Conservation (phyloP, 2,113 vertebrate genomes). For the Vimba vimba region DNA sequence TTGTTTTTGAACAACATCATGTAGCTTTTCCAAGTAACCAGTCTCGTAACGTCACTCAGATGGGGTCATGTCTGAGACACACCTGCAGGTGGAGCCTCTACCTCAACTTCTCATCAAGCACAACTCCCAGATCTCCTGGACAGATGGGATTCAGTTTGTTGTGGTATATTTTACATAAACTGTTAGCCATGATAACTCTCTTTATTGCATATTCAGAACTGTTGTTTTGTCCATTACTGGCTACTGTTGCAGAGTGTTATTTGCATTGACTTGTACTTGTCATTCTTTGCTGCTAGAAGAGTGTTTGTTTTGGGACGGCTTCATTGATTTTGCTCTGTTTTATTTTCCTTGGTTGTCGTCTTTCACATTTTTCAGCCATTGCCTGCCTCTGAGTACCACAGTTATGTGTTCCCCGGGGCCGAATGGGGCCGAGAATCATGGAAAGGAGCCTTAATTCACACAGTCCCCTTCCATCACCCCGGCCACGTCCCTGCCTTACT, state of each 20-base stretch:
- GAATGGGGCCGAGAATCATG: conserved; percentile 58
- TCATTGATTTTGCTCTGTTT: background rate
- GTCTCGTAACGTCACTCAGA: conserved; percentile 45
- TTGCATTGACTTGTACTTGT: background rate
- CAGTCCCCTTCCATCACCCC: conserved; percentile 80
- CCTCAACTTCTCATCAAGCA: conserved; percentile 64
- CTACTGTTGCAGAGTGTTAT: background rate
- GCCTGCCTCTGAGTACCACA: conserved; percentile 73
- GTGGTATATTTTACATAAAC: conserved; percentile 57
- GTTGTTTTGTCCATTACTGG: background rate
- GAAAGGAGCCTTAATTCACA: conserved; percentile 69
- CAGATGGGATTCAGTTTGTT: conserved; percentile 56
- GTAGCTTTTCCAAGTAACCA: background rate
- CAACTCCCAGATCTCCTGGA: conserved; percentile 2
- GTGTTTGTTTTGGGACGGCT: background rate
- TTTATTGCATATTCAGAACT: background rate
- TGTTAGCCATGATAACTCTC: background rate
- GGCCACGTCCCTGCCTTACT: conserved; percentile 77
- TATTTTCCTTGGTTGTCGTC: background rate
- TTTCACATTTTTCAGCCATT: conserved; percentile 69
- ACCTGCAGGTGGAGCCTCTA: conserved; percentile 75
- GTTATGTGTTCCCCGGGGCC: conserved; percentile 72
- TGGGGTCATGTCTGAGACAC: conserved; percentile 60
- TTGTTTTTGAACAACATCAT: background rate
- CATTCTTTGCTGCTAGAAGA: conserved; percentile 1